Evolutionary conservation across 2,888 invertebrate genomes (phyloP), one percentile per base, ranked within the genome.

Genomic region (Sphaerophoria rueppellii): DNA sequence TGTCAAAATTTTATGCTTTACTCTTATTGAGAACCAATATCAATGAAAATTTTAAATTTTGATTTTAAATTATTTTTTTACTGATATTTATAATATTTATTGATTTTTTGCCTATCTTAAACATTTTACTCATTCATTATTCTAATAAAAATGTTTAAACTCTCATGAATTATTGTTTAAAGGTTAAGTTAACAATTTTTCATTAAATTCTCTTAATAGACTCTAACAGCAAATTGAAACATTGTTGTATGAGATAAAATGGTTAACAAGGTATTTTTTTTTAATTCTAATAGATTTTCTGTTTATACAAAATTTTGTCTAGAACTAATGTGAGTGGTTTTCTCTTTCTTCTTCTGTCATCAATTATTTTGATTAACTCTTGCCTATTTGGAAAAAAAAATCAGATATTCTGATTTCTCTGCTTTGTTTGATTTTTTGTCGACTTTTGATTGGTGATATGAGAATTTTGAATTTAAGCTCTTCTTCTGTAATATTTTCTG

Each of bases 181-280:
- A 16, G 4, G 6, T 40, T 60, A 60, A 60, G 12, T 67, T 60
- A 70, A 80, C 80, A 71, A 83, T 69, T 46, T 75, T 71, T 69
- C 40, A 52, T 71, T 76, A 72, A 73, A 61, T 40, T 72, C 37
- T 69, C 61, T 74, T 75, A 50, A 79, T 79, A 75, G 75, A 83
- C 74, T 83, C 80, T 83, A 83, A 83, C 83, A 83, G 72, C 67
- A 80, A 75, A 32, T 76, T 80, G 32, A 75, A 83, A 83, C 65
- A 83, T 70, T 57, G 48, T 58, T 40, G 65, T 71, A 67, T 71
- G 55, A 40, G 16, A 57, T 40, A 24, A 52, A 63, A 24, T 70
- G 58, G n/a, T 48, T 67, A 55, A 72, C 16, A 65, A 60, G 57
- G 61, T 54, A 46, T 70, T 72, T 50, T 58, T 34, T 24, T 35